phyloP scores from a whole-genome alignment of 2,113 vertebrate genomes.

The Odontesthes bonariensis region DNA sequence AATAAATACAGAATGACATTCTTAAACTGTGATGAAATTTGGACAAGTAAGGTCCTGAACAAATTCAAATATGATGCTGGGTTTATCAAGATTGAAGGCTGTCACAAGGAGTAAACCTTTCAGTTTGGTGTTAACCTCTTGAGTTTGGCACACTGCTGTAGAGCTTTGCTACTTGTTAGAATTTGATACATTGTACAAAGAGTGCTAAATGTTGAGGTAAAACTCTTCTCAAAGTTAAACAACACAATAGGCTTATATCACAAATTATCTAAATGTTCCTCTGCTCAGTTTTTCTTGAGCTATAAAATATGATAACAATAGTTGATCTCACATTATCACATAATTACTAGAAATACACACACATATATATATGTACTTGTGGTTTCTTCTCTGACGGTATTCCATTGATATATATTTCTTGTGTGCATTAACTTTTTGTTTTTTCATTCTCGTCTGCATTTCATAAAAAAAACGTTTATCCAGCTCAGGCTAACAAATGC shows the following conservation, averaged over 20 bases:
- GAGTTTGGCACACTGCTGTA: background rate
- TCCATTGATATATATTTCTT: no score
- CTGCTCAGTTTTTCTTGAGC: no score
- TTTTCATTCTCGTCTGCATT: background rate
- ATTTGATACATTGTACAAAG: no score
- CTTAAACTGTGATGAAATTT: slow-evolving; percentile 21
- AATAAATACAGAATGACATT: slow-evolving; percentile 19
- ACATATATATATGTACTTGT: no score
- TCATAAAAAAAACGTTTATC: background rate
- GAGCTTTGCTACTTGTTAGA: background rate
- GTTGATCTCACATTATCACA: no score
- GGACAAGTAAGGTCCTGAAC: background rate
- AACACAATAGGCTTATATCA: no score
- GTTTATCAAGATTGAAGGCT: background rate
- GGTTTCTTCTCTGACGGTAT: no score
- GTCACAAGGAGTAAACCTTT: background rate
- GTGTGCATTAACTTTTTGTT: no score
- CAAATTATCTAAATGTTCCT: no score
- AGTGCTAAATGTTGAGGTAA: no score
- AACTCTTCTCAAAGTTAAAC: no score
- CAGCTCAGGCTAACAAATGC: background rate
- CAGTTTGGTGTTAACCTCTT: slow-evolving; percentile 36
- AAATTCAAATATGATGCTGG: background rate
- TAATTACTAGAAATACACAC: no score
- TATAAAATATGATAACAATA: background rate